These are phyloP conservation scores for Harpegnathos saltator DNA, from an alignment of 1,140 invertebrate genomes.

Conservation along the genomic window DNA sequence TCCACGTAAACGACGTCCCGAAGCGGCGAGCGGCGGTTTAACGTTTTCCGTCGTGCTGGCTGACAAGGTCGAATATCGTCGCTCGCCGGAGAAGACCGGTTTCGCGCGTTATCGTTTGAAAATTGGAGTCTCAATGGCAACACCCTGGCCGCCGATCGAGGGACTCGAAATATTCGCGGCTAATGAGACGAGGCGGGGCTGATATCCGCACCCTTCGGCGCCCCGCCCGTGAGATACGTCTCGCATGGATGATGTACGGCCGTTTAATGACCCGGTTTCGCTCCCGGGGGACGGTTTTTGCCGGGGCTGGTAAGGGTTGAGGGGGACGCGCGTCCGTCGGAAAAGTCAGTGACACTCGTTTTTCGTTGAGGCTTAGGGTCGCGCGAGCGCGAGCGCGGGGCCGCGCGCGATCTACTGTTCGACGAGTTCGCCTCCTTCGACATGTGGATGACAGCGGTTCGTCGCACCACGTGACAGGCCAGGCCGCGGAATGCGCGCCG, in stretches of 20 bases:
- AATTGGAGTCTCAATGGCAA: conserved; percentile 12
- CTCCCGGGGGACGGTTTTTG: conserved; percentile 64
- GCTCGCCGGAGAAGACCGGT: background rate
- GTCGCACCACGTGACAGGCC: conserved; percentile 62
- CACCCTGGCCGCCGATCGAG: background rate
- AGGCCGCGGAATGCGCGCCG: conserved; percentile 41
- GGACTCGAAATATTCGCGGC: conserved; percentile 60
- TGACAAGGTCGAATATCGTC: background rate
- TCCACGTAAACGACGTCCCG: too few species aligned
- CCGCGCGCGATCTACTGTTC: background rate
- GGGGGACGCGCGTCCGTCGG: conserved; percentile 36
- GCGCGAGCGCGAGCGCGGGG: background rate
- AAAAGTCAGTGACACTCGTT: conserved; percentile 71
- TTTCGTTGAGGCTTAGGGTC: conserved; percentile 52
- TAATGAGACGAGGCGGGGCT: conserved; percentile 67
- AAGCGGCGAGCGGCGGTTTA: background rate
- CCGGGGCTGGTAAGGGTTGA: conserved; percentile 51
- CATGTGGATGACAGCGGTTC: conserved; percentile 72
- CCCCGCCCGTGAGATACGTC: conserved; percentile 60
- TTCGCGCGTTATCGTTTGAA: conserved; percentile 36
- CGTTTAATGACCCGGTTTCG: conserved; percentile 77
- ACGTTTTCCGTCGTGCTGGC: background rate
- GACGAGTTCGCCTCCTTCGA: conserved; percentile 20
- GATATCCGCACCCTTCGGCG: conserved; percentile 47
- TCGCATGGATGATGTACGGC: conserved; percentile 76